Evolutionary conservation across 2,113 vertebrate species (phyloP).

Genomic region (Passer domesticus): DNA sequence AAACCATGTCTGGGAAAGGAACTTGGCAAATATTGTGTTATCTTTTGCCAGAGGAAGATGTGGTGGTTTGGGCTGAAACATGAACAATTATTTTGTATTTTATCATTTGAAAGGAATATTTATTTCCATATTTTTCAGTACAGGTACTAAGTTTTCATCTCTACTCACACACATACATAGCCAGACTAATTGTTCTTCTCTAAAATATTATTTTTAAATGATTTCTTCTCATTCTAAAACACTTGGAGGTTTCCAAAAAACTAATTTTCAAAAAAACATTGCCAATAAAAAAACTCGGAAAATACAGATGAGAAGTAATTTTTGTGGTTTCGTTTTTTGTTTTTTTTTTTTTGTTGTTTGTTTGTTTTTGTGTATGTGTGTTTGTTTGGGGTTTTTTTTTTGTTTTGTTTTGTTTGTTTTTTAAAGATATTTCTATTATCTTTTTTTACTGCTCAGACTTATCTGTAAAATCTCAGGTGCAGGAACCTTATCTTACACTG

Average conservation of each 20-base stretch:
- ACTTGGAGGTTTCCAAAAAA: neutral
- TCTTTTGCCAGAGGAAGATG: neutral
- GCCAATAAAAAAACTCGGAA: neutral
- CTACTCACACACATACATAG: neutral
- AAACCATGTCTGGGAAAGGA: neutral
- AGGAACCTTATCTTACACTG: neutral
- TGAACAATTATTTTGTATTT: neutral
- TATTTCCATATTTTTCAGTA: neutral
- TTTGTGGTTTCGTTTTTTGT: neutral
- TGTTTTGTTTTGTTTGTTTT: neutral
- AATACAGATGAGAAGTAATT: neutral
- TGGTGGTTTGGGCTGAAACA: neutral
- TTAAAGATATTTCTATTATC: neutral
- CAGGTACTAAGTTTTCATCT: neutral
- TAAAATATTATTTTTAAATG: neutral
- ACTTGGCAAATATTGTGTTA: neutral
- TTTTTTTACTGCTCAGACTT: neutral
- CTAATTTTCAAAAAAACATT: neutral
- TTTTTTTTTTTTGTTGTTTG: neutral
- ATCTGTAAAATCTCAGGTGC: neutral
- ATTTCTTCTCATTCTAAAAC: neutral
- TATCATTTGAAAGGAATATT: neutral
- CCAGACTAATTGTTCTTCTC: neutral
- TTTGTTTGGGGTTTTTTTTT: too few relatives aligned
- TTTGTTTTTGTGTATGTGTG: too few relatives aligned